phyloP scores from a whole-genome alignment of 2,888 invertebrate genomes.

The Drosophila greeni region DNA sequence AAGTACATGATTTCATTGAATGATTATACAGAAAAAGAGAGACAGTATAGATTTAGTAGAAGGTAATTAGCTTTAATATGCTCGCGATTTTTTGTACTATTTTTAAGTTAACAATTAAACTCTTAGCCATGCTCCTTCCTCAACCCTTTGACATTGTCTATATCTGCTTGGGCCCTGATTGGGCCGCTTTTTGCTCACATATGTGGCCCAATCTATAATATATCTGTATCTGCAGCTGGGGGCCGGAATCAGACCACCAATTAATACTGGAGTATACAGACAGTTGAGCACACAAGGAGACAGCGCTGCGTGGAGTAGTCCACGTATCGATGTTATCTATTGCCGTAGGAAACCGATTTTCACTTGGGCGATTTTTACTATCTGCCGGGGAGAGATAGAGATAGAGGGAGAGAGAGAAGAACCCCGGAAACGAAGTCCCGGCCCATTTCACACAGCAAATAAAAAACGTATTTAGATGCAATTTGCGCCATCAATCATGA shows the following conservation, averaged over 20 bases:
- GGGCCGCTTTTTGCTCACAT: constrained; percentile 28
- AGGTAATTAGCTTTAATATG: too few species aligned
- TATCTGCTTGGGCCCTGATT: constrained; percentile 9
- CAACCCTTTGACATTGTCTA: constrained; percentile 2
- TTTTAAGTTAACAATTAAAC: too few species aligned
- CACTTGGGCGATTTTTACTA: constrained; percentile 22
- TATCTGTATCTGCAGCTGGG: constrained; percentile 21
- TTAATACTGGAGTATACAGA: constrained; percentile 22
- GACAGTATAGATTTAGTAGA: too few species aligned
- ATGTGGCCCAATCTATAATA: constrained; percentile 12
- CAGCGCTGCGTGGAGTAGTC: constrained; percentile 33
- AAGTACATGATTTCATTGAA: too few species aligned
- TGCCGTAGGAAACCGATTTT: constrained; percentile 22
- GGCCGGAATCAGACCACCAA: constrained; percentile 20
- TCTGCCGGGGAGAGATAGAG: not conserved
- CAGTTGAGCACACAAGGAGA: constrained; percentile 26
- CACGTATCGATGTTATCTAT: constrained; percentile 41
- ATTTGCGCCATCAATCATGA: constrained; percentile 70
- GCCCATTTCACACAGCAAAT: constrained; percentile 57
- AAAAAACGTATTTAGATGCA: constrained; percentile 74
- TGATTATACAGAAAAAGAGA: too few species aligned
- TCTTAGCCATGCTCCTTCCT: too few species aligned
- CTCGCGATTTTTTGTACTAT: too few species aligned
- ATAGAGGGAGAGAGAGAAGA: constrained; percentile 10
- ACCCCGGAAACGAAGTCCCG: constrained; percentile 39